Conservation (phyloP, 2,113 vertebrate species). For the Gambusia affinis region DNA sequence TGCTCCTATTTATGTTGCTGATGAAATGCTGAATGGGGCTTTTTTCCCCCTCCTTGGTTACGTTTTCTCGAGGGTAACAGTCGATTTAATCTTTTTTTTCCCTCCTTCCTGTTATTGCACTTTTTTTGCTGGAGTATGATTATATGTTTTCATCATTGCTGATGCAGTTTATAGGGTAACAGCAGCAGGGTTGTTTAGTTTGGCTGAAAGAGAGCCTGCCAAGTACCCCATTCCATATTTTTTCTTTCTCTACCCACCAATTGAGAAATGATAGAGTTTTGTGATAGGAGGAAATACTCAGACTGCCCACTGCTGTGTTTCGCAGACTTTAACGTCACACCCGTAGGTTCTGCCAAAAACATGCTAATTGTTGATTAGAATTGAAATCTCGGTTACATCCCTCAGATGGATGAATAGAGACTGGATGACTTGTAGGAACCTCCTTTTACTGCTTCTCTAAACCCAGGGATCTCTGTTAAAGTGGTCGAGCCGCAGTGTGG, state of each 20-base stretch:
- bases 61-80: constrained; percentile 63
- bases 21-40: constrained; percentile 70
- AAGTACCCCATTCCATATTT: constrained; percentile 31
- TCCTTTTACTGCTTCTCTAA: constrained; percentile 54
- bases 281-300: constrained; percentile 35
- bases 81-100: constrained; percentile 61
- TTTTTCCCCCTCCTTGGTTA: constrained; percentile 26
- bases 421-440: constrained; percentile 28
- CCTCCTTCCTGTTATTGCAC: constrained; percentile 69
- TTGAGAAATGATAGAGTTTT: constrained; percentile 31
- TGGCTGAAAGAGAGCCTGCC: constrained; percentile 50
- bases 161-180: constrained; percentile 53
- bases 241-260: constrained; percentile 5
- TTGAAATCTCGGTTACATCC: constrained; percentile 40
- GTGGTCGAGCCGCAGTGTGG: constrained; percentile 30
- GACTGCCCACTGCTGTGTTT: constrained; percentile 39
- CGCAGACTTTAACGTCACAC: constrained; percentile 42
- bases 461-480: constrained; percentile 51
- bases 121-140: constrained; percentile 63
- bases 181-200: constrained; percentile 61
- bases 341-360: constrained; percentile 37
- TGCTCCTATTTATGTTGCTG: constrained; percentile 70
- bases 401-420: constrained; percentile 36
- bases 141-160: constrained; percentile 66
- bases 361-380: constrained; percentile 26